phyloP scores from a whole-genome alignment of 2,888 invertebrate genomes.

The Panzeria rudis region DNA sequence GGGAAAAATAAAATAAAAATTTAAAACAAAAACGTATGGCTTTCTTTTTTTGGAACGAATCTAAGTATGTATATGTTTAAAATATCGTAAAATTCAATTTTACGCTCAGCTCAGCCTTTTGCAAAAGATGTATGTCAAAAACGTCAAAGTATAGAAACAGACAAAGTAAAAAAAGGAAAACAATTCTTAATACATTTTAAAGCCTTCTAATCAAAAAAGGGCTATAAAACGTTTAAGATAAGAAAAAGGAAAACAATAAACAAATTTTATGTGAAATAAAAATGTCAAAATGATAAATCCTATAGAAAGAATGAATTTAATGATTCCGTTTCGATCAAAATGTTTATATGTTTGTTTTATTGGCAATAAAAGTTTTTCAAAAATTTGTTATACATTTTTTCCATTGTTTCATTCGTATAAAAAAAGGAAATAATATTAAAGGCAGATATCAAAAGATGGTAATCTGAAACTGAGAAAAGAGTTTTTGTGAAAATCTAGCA shows the following conservation, averaged over 20 bases:
- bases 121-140: background rate
- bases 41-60: too few relatives aligned
- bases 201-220: background rate
- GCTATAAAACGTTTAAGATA: constrained; percentile 1
- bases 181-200: background rate
- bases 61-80: too few relatives aligned
- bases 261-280: background rate
- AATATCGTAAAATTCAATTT: background rate
- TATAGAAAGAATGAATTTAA: background rate
- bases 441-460: background rate
- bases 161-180: background rate
- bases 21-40: too few relatives aligned
- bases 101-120: background rate
- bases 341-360: background rate
- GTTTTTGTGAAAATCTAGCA: too few relatives aligned
- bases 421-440: background rate
- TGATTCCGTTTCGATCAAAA: background rate
- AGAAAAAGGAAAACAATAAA: background rate
- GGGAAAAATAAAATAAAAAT: too few relatives aligned
- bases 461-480: background rate
- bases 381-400: background rate
- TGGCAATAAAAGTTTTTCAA: background rate
- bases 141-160: background rate
- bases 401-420: background rate
- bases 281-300: background rate